Conservation (phyloP, 2,113 vertebrate species). For the Sphyrna mokarran region DNA sequence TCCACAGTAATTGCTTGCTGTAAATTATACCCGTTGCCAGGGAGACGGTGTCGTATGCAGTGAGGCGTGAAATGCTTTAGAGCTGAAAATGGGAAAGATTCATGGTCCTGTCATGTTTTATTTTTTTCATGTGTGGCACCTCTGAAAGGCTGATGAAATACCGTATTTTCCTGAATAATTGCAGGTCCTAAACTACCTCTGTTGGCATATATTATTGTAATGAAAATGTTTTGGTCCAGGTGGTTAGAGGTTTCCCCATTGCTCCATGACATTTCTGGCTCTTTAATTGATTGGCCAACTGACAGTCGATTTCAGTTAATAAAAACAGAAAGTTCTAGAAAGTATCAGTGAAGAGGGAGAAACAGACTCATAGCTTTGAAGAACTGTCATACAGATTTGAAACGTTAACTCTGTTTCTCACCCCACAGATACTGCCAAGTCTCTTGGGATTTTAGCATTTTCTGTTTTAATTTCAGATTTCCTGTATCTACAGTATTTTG, state of each 20-base stretch:
- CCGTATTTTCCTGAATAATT: conserved; percentile 8
- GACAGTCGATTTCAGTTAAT: not conserved
- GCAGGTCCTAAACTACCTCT: not conserved
- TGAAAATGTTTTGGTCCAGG: not conserved
- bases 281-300: not conserved
- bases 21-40: conserved; percentile 23
- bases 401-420: too few species aligned
- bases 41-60: not conserved
- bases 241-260: not conserved
- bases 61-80: conserved; percentile 11
- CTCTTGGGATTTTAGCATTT: too few species aligned
- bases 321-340: too few species aligned
- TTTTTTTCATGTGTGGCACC: conserved; percentile 33
- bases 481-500: too few species aligned
- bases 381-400: too few species aligned
- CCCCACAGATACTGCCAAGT: too few species aligned
- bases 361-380: too few species aligned
- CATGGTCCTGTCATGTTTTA: conserved; percentile 32
- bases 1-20: conserved; percentile 9
- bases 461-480: too few species aligned
- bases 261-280: not conserved
- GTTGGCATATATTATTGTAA: not conserved
- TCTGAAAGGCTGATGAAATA: conserved; percentile 23
- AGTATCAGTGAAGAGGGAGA: too few species aligned
- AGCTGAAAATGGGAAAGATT: conserved; percentile 30